phyloP scores from a whole-genome alignment of 2,113 vertebrate species.

The Nestor notabilis region DNA sequence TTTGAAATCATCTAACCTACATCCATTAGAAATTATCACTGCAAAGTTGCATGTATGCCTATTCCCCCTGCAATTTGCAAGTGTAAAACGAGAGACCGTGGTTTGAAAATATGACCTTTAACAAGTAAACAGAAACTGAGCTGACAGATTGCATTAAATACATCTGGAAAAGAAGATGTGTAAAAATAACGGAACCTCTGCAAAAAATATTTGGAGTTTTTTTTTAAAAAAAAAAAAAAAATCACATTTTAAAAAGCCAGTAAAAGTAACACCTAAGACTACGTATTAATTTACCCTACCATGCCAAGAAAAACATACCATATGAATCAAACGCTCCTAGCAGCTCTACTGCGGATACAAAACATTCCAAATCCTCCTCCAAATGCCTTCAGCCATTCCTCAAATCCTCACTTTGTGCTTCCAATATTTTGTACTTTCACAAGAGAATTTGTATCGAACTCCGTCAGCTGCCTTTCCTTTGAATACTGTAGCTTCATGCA shows the following conservation, averaged over 20 bases:
- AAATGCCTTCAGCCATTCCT: background rate
- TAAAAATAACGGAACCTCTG: conserved; percentile 33
- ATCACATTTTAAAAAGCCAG: conserved; percentile 4
- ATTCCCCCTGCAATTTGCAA: background rate
- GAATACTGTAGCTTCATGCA: background rate
- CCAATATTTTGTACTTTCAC: background rate
- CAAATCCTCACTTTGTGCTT: background rate
- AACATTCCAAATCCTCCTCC: background rate
- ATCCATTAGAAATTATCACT: background rate
- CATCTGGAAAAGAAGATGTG: background rate
- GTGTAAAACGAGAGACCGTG: background rate
- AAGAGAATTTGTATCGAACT: background rate
- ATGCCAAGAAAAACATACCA: conserved; percentile 14
- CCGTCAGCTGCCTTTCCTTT: background rate
- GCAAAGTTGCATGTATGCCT: background rate
- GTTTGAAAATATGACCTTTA: conserved; percentile 26
- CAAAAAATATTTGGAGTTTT: conserved; percentile 32
- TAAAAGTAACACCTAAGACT: conserved; percentile 39
- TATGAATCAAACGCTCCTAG: background rate
- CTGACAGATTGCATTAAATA: conserved; percentile 10
- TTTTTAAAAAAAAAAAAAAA: background rate
- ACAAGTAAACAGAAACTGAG: conserved; percentile 23
- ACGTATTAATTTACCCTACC: background rate
- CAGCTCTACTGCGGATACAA: background rate
- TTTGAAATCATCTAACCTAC: background rate